Evolutionary conservation across 2,113 vertebrate genomes (phyloP), one percentile per base, ranked within the genome.

Genomic region (Eclectus roratus): DNA sequence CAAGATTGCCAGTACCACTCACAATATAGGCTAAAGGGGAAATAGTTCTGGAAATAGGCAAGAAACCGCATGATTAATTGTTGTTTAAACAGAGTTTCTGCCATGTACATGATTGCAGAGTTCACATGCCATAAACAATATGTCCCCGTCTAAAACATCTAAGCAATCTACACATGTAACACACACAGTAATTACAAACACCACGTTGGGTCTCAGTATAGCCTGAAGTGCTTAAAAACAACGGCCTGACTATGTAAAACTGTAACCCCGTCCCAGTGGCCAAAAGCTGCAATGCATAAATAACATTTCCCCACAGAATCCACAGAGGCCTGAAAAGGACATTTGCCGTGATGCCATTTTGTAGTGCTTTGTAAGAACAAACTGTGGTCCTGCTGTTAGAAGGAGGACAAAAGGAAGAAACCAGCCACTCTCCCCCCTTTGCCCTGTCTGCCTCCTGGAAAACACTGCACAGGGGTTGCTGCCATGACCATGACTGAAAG

Each of bases 401-500:
- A 72, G 1, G 11, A 90, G 28, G 21, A 64, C 33, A 39, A 55
- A 61, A 28, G 1, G 24, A 91, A 47, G 19, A 15, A 65, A 24
- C 19, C 4, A 17, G 21, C 10, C 49, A 15, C 35, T 7, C 31
- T 17, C 9, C 13, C 19, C 50, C 3, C 18, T 44, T 41, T 23
- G 58, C 55, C 63, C 60, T 35, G 76, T 47, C 37, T 27, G 31
- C 78, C 35, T 49, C 63, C 83, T 9, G 37, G 29, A 53, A 47
- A 85, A 29, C 1, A 20, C 1, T 0, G 69, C 41, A 1, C 28
- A 28, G 16, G 35, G n/a, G 17, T 1, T 20, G 23, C 69, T 56
- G 6, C 15, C 0, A 7, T 2, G 39, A 28, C 69, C 49, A 27
- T 1, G 6, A 43, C 1, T 3, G 25, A 61, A 31, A 68, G 41